These are phyloP conservation scores for Tenthredo livida DNA, from an alignment of 2,888 invertebrate species.

Conservation along the genomic window DNA sequence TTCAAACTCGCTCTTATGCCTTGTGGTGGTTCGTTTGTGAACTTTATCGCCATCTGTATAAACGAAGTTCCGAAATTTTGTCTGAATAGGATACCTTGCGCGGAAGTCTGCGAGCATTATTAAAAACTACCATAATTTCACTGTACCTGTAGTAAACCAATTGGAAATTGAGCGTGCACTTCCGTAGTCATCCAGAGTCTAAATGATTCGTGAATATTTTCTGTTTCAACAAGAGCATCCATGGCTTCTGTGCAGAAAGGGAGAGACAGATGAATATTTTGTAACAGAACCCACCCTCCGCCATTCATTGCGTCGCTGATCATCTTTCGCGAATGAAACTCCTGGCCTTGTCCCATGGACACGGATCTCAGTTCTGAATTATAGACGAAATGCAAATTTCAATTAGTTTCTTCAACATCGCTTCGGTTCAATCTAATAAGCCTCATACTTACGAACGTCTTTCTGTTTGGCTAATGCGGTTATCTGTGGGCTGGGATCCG, in stretches of 20 bases:
- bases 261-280: slow-evolving; percentile 97
- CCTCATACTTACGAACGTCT: slow-evolving; percentile 86
- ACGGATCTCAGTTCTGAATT: slow-evolving; percentile 87
- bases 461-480: slow-evolving; percentile 91
- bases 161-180: slow-evolving; percentile 95
- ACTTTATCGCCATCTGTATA: slow-evolving; percentile 95
- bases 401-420: background rate
- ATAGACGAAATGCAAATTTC: background rate
- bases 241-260: slow-evolving; percentile 96
- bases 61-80: background rate
- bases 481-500: slow-evolving; percentile 98
- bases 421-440: slow-evolving; percentile 53
- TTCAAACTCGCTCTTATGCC: slow-evolving; percentile 96
- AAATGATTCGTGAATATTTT: slow-evolving; percentile 90
- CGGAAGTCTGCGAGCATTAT: background rate
- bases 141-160: slow-evolving; percentile 83
- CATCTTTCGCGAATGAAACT: slow-evolving; percentile 90
- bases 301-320: slow-evolving; percentile 88
- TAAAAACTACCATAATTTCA: background rate
- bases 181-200: slow-evolving; percentile 97
- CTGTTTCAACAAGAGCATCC: slow-evolving; percentile 92
- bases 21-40: slow-evolving; percentile 98
- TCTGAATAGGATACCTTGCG: background rate
- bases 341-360: slow-evolving; percentile 99
- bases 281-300: slow-evolving; percentile 96